phyloP scores from a whole-genome alignment of 2,113 vertebrate genomes.

The Catagonus wagneri region DNA sequence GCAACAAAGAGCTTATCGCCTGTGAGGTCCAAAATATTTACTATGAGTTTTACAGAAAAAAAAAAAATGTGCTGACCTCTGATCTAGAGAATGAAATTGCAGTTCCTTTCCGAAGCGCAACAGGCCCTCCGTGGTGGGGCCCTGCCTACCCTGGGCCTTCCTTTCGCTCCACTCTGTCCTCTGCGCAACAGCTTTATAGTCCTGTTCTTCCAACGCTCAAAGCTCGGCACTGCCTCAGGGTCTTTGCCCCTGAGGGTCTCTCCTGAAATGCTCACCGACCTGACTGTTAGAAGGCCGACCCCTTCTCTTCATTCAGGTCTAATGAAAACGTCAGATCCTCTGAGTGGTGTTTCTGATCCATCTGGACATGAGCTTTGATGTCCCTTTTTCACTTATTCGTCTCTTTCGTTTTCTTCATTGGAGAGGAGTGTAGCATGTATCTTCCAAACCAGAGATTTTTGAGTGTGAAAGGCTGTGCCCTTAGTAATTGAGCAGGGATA shows the following conservation, averaged over 20 bases:
- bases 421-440: neutral
- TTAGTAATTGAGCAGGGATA: rapidly evolving
- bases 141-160: rapidly evolving
- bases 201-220: neutral
- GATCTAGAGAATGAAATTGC: neutral
- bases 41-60: neutral
- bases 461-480: neutral
- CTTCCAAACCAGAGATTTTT: neutral
- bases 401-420: neutral
- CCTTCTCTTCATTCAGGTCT: neutral
- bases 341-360: neutral
- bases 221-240: neutral
- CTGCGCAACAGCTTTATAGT: neutral
- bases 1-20: rapidly evolving
- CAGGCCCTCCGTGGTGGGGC: neutral
- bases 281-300: rapidly evolving
- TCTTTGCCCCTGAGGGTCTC: neutral
- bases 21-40: neutral
- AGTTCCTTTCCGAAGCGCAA: neutral
- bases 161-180: neutral
- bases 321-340: neutral
- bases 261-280: too few relatives aligned
- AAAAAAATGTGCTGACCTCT: neutral
- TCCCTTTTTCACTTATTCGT: neutral
- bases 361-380: neutral